Evolutionary conservation across 92 coral and sea anemone species (phyloP).

Genomic region (Meandrina meandrites): DNA sequence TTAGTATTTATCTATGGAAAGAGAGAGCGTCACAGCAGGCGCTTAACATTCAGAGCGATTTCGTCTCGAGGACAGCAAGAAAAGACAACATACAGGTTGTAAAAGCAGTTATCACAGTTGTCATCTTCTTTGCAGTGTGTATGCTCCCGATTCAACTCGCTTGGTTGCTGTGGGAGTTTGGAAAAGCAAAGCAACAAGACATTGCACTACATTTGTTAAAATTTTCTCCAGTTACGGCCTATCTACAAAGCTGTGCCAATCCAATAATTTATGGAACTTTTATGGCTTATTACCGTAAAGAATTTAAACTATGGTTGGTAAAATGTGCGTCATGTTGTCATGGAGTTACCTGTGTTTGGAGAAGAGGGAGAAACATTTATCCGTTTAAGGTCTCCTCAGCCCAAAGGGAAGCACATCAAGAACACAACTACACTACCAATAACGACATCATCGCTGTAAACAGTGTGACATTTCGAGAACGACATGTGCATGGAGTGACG

Average conservation of each 20-base stretch:
- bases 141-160: conserved; percentile 66
- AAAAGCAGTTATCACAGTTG: conserved; percentile 65
- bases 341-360: not conserved
- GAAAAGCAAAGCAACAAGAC: conserved; percentile 30
- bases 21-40: conserved; percentile 33
- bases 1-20: conserved; percentile 46
- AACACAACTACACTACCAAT: not conserved
- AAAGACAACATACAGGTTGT: conserved; percentile 65
- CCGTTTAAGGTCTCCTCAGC: not conserved
- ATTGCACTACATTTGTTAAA: conserved; percentile 37
- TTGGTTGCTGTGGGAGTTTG: conserved; percentile 62
- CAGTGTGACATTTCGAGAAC: not conserved
- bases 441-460: not conserved
- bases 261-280: conserved; percentile 75
- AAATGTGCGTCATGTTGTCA: not conserved
- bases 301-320: conserved; percentile 39
- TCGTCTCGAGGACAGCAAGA: conserved; percentile 25
- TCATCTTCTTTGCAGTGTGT: conserved; percentile 68
- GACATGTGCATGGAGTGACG: not conserved
- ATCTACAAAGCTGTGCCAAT: conserved; percentile 71
- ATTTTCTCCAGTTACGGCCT: conserved; percentile 50
- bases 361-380: not conserved
- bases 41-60: conserved; percentile 29
- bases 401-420: not conserved
- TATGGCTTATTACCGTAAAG: conserved; percentile 67